phyloP scores from a whole-genome alignment of 2,888 invertebrate genomes.

The Lepidochitona cinerea region DNA sequence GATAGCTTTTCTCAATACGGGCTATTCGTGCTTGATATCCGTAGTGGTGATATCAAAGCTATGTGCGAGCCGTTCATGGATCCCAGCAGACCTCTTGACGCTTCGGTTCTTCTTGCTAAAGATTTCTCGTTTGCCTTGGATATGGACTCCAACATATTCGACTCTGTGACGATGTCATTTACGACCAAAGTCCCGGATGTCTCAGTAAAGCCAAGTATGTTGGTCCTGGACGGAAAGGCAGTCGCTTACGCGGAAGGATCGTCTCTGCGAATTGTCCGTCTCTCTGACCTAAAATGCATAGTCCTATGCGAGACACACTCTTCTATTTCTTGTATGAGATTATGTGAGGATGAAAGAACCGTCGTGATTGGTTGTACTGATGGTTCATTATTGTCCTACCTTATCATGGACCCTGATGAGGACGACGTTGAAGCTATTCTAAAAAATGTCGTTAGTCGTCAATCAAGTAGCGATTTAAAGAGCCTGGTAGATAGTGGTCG shows the following conservation, averaged over 20 bases:
- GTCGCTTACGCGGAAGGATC: slow-evolving; percentile 51
- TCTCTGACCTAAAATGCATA: slow-evolving; percentile 49
- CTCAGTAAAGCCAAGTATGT: slow-evolving; percentile 37
- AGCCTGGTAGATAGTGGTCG: slow-evolving; percentile 17
- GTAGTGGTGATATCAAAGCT: slow-evolving; percentile 52
- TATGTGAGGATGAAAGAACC: slow-evolving; percentile 63
- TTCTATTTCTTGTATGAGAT: slow-evolving; percentile 45
- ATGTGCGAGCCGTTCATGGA: slow-evolving; percentile 59
- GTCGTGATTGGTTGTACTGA: slow-evolving; percentile 65
- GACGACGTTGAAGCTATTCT: slow-evolving; percentile 37
- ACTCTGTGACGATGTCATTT: slow-evolving; percentile 47
- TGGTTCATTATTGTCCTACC: slow-evolving; percentile 50
- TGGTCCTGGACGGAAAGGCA: slow-evolving; percentile 55
- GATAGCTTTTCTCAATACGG: slow-evolving; percentile 29
- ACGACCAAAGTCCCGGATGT: slow-evolving; percentile 39
- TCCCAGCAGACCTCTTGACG: slow-evolving; percentile 37
- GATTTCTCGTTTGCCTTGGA: slow-evolving; percentile 63
- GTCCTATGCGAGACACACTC: slow-evolving; percentile 61
- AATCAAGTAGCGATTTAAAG: slow-evolving; percentile 13
- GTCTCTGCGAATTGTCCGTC: slow-evolving; percentile 43
- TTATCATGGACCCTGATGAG: not conserved
- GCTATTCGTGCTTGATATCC: slow-evolving; percentile 57
- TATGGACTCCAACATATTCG: slow-evolving; percentile 53
- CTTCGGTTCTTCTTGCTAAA: slow-evolving; percentile 48
- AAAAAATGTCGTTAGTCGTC: slow-evolving; percentile 33